phyloP scores from a whole-genome alignment of 2,113 vertebrate species.

The Eonycteris spelaea region DNA sequence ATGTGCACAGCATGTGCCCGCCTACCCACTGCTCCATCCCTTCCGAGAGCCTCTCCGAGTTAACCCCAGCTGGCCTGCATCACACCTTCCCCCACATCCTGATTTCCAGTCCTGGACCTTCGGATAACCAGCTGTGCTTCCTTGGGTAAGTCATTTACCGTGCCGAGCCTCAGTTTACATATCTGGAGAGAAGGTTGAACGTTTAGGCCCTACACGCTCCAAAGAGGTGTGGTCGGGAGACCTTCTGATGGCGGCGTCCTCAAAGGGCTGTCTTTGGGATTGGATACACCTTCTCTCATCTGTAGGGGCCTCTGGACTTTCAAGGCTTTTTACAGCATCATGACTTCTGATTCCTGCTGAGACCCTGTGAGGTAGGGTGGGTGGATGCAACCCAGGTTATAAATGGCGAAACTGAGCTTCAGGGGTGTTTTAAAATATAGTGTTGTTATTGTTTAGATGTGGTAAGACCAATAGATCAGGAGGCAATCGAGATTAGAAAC shows the following conservation, averaged over 20 bases:
- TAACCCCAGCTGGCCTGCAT: neutral
- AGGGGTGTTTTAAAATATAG: neutral
- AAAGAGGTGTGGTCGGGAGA: neutral
- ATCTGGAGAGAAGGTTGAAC: neutral
- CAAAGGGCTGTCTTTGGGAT: neutral
- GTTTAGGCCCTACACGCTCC: too few species aligned
- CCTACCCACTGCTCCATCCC: neutral
- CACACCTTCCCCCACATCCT: neutral
- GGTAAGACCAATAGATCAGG: neutral
- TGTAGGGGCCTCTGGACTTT: neutral
- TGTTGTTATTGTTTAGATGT: neutral
- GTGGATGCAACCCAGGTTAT: neutral
- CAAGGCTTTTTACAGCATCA: neutral
- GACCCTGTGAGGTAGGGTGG: neutral
- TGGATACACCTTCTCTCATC: fast-evolving
- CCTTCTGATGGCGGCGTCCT: neutral
- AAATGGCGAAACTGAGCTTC: neutral
- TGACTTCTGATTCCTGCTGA: fast-evolving
- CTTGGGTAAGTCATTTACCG: neutral
- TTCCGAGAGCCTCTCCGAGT: neutral
- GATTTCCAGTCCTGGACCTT: neutral
- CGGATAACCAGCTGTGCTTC: neutral
- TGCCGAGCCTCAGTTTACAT: neutral
- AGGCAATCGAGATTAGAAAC: neutral
- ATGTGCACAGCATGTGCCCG: fast-evolving